Base-by-base conservation (phyloP, 2,888 invertebrate species). In the Branchellion lobata region DNA sequence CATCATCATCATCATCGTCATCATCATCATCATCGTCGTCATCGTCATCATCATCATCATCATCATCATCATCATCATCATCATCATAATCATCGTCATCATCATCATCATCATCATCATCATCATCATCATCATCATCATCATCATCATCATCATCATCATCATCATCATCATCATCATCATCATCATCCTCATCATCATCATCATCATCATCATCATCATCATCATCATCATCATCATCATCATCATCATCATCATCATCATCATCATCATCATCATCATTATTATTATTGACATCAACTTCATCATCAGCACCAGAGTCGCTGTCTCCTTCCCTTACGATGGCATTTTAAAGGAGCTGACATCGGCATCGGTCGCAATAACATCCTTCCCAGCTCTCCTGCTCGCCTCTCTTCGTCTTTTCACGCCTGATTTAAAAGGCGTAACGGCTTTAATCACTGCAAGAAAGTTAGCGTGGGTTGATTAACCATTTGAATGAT, bases 11-110 rank as follows among this genome's bases (percentile, higher is more conserved):
- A n/a, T 72, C 79, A 33, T 72, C 72, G 11, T 40, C 79, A 73
- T 72, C 79, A 73, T 72, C 79, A 36, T 72, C 79, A 79, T 65
- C 65, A 40, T 72, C 72, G 1, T 72, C 79, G 3, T 72, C 79
- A 40, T 72, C 72, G 8, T 72, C 79, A 73, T 51, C 79, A 36
- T 72, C 79, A 36, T 72, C 79, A 74, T 72, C 72, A 73, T 72
- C 79, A 1, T 34, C 78, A 73, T 69, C 78, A 18, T n/a, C n/a
- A n/a, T n/a, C n/a, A n/a, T n/a, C n/a, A n/a, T n/a, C n/a, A n/a
- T n/a, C n/a, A n/a, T n/a, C n/a, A n/a, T n/a, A n/a, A n/a, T n/a
- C n/a, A n/a, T n/a, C n/a, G n/a, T n/a, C n/a, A n/a, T n/a, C n/a
- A 51, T 51, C 11, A 18, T 18, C 11, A 18, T 51, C 51, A 18